Evolutionary conservation across 2,888 invertebrate genomes (phyloP).

Genomic region (Bhutanitis thaidina): DNA sequence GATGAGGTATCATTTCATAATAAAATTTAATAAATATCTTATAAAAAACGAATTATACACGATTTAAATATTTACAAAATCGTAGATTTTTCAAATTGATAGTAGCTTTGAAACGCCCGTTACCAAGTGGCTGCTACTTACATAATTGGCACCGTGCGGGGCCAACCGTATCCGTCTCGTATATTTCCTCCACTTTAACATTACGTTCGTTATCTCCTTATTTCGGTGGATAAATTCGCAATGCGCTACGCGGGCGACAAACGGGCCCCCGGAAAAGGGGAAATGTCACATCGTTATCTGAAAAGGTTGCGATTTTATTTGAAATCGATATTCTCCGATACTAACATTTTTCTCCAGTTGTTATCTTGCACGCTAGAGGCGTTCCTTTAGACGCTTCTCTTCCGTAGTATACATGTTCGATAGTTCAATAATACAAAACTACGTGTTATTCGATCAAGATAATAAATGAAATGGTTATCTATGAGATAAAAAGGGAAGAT

Average conservation of each 20-base stretch:
- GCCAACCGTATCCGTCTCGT: slow-evolving; percentile 52
- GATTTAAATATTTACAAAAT: no score
- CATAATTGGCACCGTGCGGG: slow-evolving; percentile 25
- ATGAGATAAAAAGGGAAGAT: no score
- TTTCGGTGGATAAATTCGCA: slow-evolving; percentile 76
- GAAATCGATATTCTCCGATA: slow-evolving; percentile 77
- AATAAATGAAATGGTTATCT: no score
- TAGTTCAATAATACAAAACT: no score
- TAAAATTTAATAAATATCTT: no score
- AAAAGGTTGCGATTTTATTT: slow-evolving; percentile 80
- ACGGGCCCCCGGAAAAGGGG: slow-evolving; percentile 65
- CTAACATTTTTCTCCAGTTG: slow-evolving; percentile 45
- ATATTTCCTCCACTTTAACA: slow-evolving; percentile 46
- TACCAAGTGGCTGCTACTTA: slow-evolving; percentile 23
- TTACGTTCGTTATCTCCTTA: slow-evolving; percentile 77
- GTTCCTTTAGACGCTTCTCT: slow-evolving; percentile 28
- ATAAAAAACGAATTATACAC: no score
- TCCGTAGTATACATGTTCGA: slow-evolving; percentile 25
- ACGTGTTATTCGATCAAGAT: no score
- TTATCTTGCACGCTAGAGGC: slow-evolving; percentile 24
- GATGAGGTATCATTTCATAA: no score
- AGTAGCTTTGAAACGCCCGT: neutral
- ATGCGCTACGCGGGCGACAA: slow-evolving; percentile 63
- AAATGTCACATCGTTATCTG: slow-evolving; percentile 78
- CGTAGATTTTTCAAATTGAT: neutral